Conservation (phyloP, 1,140 invertebrate genomes). For the Drosophila grimshawi region DNA sequence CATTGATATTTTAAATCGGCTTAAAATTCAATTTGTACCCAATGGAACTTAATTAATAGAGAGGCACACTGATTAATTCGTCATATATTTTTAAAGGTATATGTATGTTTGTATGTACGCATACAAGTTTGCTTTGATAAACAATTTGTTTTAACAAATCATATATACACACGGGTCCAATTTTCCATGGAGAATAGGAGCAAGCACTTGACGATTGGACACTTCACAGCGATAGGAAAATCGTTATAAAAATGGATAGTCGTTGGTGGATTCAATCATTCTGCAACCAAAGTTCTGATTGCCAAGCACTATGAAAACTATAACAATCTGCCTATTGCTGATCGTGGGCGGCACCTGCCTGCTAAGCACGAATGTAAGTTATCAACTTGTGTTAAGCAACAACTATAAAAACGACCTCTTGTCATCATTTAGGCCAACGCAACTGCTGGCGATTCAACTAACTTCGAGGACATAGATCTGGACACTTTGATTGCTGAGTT, state of each 20-base stretch:
- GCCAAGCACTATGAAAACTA: conserved; percentile 54
- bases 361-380: conserved; percentile 52
- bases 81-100: not conserved
- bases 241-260: conserved; percentile 50
- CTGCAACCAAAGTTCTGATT: conserved; percentile 8
- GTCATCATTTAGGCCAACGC: conserved; percentile 34
- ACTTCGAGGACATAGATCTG: conserved; percentile 15
- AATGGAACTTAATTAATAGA: conserved; percentile 9
- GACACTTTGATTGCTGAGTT: conserved; percentile 11
- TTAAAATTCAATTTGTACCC: conserved; percentile 39
- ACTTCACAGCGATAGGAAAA: conserved; percentile 27
- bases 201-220: conserved; percentile 21
- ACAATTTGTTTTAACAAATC: conserved; percentile 4
- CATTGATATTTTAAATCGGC: conserved; percentile 28
- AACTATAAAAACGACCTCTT: not conserved
- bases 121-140: conserved; percentile 2
- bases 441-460: not conserved
- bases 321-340: conserved; percentile 55
- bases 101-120: not conserved
- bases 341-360: conserved; percentile 54
- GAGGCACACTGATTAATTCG: conserved; percentile 11
- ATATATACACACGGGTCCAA: too few species aligned
- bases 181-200: conserved; percentile 20
- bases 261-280: conserved; percentile 29
- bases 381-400: not conserved